Evolutionary conservation across 2,113 vertebrate genomes (phyloP).

Genomic region (Tamias sibiricus): DNA sequence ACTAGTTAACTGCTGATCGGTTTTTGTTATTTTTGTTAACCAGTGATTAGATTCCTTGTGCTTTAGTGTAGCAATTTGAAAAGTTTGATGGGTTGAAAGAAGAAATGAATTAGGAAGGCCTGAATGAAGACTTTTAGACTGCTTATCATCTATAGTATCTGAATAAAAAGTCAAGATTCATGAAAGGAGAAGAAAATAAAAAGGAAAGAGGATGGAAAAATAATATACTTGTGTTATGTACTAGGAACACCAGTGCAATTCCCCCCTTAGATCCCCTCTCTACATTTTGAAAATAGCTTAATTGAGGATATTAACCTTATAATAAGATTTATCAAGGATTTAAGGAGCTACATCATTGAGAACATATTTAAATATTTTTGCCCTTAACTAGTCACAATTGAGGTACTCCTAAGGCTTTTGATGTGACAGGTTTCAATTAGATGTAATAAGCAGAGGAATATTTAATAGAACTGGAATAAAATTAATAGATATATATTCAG

Average conservation of each 20-base stretch:
- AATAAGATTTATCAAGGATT: neutral
- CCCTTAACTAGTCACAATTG: neutral
- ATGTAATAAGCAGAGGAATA: neutral
- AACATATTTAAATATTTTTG: neutral
- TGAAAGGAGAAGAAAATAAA: neutral
- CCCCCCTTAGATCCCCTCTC: no score
- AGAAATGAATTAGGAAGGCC: neutral
- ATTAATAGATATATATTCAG: neutral
- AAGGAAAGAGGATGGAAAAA: neutral
- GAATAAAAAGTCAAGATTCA: neutral
- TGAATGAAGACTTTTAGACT: conserved; percentile 10
- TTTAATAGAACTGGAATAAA: conserved; percentile 5
- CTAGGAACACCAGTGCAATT: neutral
- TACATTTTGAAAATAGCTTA: neutral
- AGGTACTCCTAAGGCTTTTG: neutral
- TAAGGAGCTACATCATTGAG: neutral
- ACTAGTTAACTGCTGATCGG: neutral
- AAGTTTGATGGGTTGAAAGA: neutral
- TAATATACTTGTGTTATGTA: neutral
- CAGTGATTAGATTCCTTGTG: neutral
- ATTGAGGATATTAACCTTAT: neutral
- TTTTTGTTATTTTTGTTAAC: neutral
- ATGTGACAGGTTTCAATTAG: neutral
- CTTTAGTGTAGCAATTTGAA: neutral
- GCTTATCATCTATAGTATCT: neutral